Evolutionary conservation across 2,888 invertebrate species (phyloP), one percentile per base, ranked within the genome.

Genomic region (Eupithecia vulgata): DNA sequence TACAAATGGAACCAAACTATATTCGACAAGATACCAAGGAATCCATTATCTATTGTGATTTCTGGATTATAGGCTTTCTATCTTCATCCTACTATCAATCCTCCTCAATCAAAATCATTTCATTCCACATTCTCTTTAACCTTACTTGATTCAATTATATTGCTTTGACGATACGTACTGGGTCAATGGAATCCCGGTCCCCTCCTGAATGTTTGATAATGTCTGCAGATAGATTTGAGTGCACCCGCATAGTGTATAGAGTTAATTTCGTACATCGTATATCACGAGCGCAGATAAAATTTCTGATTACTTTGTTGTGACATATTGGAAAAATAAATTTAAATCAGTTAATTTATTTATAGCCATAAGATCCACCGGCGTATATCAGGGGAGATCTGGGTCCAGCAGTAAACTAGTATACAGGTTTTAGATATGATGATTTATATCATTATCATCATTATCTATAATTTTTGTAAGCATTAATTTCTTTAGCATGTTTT

Each of bases 181-280:
- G 76, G 75, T 81, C 79, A 65, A 72, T 73, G 80, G 85, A 83
- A 84, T 87, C 80, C 80, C 21, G 73, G 81, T 82, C 86, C 88
- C 88, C 88, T 82, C 81, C 84, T 86, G 84, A 88, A 90, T 87
- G 85, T 89, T 90, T 87, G 91, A 92, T 93, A 90, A 88, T 85
- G 85, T 86, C 84, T 86, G 85, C 85, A 89, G 91, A 92, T 92
- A 90, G 84, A 86, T 86, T 84, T 87, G 88, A 90, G 86, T 88
- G 88, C 85, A 85, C 92, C 92, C 92, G 92, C 91, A 92, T 88
- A 81, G 83, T 86, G 83, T 83, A 83, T 81, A 81, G 79, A 82
- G 88, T 87, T 89, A 88, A 90, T 91, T 88, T 87, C 81, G 85
- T 85, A 83, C 83, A 86, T 21, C 65, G 65, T 85, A 70, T 86